These are phyloP conservation scores for Catagonus wagneri DNA, from an alignment of 2,113 vertebrate species.

Conservation along the genomic window DNA sequence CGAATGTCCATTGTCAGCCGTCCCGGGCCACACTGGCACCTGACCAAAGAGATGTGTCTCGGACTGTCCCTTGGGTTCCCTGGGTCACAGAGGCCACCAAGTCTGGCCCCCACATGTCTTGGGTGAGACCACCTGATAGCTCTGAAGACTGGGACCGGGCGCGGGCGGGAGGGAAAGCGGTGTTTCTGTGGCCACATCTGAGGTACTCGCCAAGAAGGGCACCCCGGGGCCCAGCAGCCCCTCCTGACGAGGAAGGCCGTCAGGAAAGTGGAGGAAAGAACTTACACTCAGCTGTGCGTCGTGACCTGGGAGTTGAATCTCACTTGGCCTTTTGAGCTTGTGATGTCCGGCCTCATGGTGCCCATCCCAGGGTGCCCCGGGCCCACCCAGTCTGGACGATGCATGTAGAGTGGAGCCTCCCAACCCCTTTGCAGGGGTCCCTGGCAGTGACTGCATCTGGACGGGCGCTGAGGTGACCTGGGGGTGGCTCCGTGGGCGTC, in stretches of 20 bases:
- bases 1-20: fast-evolving
- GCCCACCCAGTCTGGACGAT: neutral
- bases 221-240: neutral
- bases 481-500: too few relatives aligned
- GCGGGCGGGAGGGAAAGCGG: neutral
- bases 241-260: neutral
- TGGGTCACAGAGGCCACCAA: neutral
- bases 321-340: neutral
- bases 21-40: neutral
- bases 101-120: neutral
- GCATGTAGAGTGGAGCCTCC: neutral
- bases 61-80: neutral
- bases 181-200: too few relatives aligned
- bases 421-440: too few relatives aligned
- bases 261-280: neutral
- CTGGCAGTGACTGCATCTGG: neutral
- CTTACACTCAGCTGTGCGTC: neutral
- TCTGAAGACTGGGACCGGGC: neutral
- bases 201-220: neutral
- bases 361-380: too few relatives aligned
- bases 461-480: neutral
- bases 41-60: neutral
- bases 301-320: neutral
- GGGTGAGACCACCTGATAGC: neutral
- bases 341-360: neutral